Evolutionary conservation across 2,797 vertebrate genomes (phyloP).

Genomic region (Sebastolobus alascanus): DNA sequence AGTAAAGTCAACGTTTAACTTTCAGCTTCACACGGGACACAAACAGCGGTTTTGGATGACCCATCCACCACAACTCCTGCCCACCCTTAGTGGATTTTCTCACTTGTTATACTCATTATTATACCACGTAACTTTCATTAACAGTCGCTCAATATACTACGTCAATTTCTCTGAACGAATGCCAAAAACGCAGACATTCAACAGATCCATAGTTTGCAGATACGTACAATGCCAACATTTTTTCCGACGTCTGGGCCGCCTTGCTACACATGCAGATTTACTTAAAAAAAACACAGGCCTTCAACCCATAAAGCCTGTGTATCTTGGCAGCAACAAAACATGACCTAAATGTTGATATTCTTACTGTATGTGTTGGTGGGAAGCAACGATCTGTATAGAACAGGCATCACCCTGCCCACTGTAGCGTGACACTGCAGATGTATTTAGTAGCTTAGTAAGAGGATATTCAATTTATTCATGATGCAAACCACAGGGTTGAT

Average conservation of each 20-base stretch:
- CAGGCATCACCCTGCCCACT: constrained; percentile 35
- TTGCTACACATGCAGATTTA: background rate
- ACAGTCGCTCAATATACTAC: background rate
- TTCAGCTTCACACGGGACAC: rapidly evolving
- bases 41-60: background rate
- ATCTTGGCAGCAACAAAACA: constrained; percentile 24
- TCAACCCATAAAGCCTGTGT: constrained; percentile 7
- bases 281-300: background rate
- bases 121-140: background rate
- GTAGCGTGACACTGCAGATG: constrained; percentile 72
- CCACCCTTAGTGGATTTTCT: background rate
- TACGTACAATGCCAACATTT: rapidly evolving
- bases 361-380: constrained; percentile 42
- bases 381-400: constrained; percentile 49
- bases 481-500: constrained; percentile 73
- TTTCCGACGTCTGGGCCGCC: background rate
- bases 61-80: background rate
- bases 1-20: background rate
- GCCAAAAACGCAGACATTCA: background rate
- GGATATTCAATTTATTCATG: constrained; percentile 85
- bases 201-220: background rate
- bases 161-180: background rate
- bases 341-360: constrained; percentile 60
- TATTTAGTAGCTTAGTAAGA: constrained; percentile 78
- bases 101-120: background rate